phyloP scores from a whole-genome alignment of 2,113 vertebrate species.

The Murina feae region DNA sequence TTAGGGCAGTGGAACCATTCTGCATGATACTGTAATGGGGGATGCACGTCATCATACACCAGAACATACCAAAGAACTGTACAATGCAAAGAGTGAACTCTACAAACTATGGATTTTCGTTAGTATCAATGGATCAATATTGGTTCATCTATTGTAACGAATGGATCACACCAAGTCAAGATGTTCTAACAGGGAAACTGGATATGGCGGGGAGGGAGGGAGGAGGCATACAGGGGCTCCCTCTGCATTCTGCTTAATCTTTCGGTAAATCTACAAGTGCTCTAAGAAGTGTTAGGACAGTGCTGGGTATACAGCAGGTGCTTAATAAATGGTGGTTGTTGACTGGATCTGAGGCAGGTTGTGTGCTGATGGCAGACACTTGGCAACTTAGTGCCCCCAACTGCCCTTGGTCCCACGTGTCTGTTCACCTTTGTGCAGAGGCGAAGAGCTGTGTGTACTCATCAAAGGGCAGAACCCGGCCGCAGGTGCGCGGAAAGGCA shows the following conservation, averaged over 20 bases:
- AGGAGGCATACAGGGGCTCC: no score
- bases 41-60: neutral
- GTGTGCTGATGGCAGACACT: neutral
- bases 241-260: neutral
- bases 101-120: neutral
- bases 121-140: neutral
- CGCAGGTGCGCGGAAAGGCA: neutral
- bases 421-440: neutral
- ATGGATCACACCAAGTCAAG: neutral
- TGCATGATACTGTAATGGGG: neutral
- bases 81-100: neutral
- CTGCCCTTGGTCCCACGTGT: neutral
- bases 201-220: no score
- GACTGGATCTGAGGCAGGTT: neutral
- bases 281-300: neutral
- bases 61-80: neutral
- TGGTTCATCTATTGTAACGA: neutral
- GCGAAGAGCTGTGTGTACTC: neutral
- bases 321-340: neutral
- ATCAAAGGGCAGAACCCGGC: conserved; percentile 18
- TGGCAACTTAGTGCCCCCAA: neutral
- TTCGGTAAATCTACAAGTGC: neutral
- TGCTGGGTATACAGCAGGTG: neutral
- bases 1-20: neutral
- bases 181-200: neutral